Conservation (phyloP, 2,888 invertebrate species). For the Folsomia manolachei region DNA sequence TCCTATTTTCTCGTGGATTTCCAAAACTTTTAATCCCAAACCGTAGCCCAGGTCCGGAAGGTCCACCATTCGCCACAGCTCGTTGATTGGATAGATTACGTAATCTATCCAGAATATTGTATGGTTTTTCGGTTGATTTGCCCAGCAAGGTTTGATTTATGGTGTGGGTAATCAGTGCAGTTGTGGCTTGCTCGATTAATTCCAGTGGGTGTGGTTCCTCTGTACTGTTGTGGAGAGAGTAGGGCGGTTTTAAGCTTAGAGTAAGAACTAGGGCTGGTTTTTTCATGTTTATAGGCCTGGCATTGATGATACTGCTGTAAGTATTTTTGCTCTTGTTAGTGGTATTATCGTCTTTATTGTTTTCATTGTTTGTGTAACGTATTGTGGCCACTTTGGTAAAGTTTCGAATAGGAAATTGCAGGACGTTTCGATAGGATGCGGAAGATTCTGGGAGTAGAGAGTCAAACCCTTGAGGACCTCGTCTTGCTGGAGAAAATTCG, state of each 20-base stretch:
- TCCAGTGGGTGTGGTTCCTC: constrained; percentile 2
- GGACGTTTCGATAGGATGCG: neutral
- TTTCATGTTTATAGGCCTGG: neutral
- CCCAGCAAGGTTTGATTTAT: constrained; percentile 10
- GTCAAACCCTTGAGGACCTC: constrained; percentile 11
- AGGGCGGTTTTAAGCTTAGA: neutral
- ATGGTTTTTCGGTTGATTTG: constrained; percentile 11
- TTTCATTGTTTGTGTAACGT: neutral
- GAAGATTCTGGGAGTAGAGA: neutral
- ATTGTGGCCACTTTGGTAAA: constrained; percentile 15
- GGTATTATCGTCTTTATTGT: neutral
- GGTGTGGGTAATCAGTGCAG: neutral
- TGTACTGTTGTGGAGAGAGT: neutral
- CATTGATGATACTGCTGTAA: neutral
- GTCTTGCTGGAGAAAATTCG: constrained; percentile 17
- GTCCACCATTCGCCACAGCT: neutral
- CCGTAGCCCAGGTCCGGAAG: neutral
- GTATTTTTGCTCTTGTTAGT: neutral
- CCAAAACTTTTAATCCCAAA: constrained; percentile 32
- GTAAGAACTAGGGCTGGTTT: constrained; percentile 1
- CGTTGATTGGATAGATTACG: constrained; percentile 36
- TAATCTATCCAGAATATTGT: constrained; percentile 40
- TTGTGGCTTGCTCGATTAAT: constrained; percentile 2
- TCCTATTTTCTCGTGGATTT: neutral
- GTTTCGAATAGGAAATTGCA: constrained; percentile 9